Evolutionary conservation across 2,888 invertebrate species (phyloP), one percentile per base, ranked within the genome.

Genomic region (Gymnosoma rotundatum): DNA sequence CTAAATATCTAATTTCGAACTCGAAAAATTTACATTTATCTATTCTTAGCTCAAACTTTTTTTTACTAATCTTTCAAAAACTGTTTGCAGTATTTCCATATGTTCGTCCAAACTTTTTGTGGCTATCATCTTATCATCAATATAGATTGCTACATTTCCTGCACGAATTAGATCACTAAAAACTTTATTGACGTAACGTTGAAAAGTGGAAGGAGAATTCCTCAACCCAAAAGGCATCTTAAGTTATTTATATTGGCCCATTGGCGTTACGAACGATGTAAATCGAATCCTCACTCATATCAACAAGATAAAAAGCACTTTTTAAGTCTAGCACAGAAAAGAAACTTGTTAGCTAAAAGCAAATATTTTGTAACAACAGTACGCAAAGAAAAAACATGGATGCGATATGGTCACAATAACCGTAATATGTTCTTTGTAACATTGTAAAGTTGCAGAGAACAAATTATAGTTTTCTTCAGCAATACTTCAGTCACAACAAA

Each of bases 111-210:
- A 21, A 21, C 20, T 21, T 21, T 64, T 64, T 0, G 84, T 78
- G 0, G 86, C 83, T 25, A 86, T 36, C 74, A 84, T 60, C 16
- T 83, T 66, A 38, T 86, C 83, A 69, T 86, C 86, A 12, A 86
- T 74, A 60, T 86, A 86, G 18, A 83, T 69, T 21, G 56, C 42
- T 6, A 61, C 14, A 16, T 61, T 75, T 18, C 60, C 67, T 10
- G 50, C 64, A 6, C 50, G 45, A 21, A 80, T 52, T 4, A 85
- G 20, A 69, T 79, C 67, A 63, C 54, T 54, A 74, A 85, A 81
- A 25, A 75, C 52, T 32, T 74, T 25, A 63, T 58, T 83, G n/a
- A 86, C 58, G 36, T 61, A 83, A 8, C 83, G 64, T n/a, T 83
- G 83, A 70, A 83, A 85, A 10, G 67, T 61, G 12, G 75, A 63